Evolutionary conservation across 2,113 vertebrate genomes (phyloP).

Genomic region (Ochotona princeps): DNA sequence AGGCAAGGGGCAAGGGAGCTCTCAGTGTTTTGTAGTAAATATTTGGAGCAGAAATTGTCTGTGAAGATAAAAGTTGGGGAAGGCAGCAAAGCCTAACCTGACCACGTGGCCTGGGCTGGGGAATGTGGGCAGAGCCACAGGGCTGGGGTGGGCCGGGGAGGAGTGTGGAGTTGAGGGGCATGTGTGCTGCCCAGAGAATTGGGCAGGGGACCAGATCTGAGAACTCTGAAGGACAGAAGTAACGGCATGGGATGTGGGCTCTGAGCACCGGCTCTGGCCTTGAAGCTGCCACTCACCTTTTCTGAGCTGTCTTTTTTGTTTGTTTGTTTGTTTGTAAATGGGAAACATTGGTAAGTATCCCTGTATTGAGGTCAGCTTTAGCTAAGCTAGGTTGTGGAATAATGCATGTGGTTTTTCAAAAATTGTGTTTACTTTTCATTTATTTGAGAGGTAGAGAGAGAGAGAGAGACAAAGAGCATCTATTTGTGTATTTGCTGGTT

Average conservation of each 20-base stretch:
- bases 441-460: no score
- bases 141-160: background rate
- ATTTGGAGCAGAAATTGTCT: background rate
- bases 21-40: slow-evolving; percentile 53
- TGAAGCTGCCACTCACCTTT: background rate
- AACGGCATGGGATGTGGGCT: background rate
- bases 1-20: background rate
- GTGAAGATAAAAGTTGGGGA: slow-evolving; percentile 19
- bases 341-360: background rate
- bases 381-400: background rate
- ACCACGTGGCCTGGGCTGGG: accelerated
- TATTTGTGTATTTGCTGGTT: no score
- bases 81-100: background rate
- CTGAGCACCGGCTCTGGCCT: no score
- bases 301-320: background rate
- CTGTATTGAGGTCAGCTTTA: accelerated
- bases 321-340: background rate
- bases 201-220: no score
- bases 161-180: accelerated
- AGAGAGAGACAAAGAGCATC: no score
- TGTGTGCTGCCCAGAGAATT: accelerated
- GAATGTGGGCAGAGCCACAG: accelerated
- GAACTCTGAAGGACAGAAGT: accelerated
- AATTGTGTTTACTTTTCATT: no score
- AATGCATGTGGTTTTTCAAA: no score